Percentiles rank a stretch among this genome's conserved stretches.
Conservation (phyloP, 2,888 invertebrate genomes). For the Mylabris sibirica region DNA sequence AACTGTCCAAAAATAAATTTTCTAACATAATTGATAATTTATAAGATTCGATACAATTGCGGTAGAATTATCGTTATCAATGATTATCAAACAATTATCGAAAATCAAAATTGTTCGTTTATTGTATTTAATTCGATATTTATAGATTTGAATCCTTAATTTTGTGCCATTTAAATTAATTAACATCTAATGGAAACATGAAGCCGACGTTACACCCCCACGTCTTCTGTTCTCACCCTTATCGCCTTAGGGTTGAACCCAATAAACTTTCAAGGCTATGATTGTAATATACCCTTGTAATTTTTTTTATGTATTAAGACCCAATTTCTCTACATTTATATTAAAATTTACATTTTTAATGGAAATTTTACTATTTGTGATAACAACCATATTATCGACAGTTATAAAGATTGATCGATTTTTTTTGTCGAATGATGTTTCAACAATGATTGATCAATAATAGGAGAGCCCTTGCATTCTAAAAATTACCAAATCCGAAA, state of each 20-base stretch:
- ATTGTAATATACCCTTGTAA: not conserved
- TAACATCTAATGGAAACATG: constrained; percentile 1
- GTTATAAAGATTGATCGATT: not conserved
- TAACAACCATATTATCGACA: not conserved
- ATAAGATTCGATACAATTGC: not conserved
- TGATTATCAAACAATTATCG: not conserved
- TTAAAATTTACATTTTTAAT: not conserved
- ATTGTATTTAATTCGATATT: not conserved
- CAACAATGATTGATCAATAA: constrained; percentile 3
- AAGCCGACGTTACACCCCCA: constrained; percentile 5
- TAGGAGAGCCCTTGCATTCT: not conserved
- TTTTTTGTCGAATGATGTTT: not conserved
- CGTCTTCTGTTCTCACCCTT: not conserved
- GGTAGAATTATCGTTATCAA: not conserved
- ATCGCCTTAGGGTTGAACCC: not conserved
- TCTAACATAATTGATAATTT: not conserved
- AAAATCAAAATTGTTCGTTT: not conserved
- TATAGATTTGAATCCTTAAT: not conserved
- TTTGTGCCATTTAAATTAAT: not conserved
- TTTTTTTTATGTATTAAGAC: not conserved
- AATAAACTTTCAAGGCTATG: constrained; percentile 10
- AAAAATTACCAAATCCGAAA: not conserved
- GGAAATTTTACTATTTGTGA: not conserved
- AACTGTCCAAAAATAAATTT: not conserved
- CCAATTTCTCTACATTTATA: not conserved